Evolutionary conservation across 2,888 invertebrate genomes (phyloP).

Genomic region (Tiliacea aurago): DNA sequence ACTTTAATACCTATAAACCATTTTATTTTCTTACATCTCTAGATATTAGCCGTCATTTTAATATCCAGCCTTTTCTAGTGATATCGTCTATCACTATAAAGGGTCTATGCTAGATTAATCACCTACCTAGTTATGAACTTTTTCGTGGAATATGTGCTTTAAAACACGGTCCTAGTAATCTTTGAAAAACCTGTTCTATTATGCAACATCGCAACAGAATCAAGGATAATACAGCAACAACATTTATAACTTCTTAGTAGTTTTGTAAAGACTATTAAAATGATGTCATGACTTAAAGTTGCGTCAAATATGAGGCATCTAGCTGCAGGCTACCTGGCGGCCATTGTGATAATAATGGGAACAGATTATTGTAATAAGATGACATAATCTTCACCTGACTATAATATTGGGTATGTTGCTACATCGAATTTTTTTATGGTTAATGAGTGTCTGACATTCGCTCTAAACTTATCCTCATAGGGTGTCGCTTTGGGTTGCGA

Average conservation of each 20-base stretch:
- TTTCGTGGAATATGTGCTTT: background rate
- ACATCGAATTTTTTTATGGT: background rate
- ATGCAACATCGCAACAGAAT: slow-evolving; percentile 13
- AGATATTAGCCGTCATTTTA: too few relatives aligned
- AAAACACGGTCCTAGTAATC: background rate
- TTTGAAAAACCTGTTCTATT: slow-evolving; percentile 27
- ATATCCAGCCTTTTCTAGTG: too few relatives aligned
- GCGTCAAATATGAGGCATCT: slow-evolving; percentile 37
- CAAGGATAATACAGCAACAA: slow-evolving; percentile 35
- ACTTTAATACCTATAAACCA: too few relatives aligned
- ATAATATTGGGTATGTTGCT: background rate
- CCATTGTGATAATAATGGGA: slow-evolving; percentile 26
- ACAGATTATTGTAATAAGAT: slow-evolving; percentile 24
- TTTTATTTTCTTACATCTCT: too few relatives aligned
- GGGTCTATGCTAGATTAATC: background rate
- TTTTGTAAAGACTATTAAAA: slow-evolving; percentile 30
- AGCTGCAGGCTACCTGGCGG: slow-evolving; percentile 36
- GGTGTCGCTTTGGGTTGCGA: too few relatives aligned
- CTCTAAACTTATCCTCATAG: background rate
- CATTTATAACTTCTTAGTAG: slow-evolving; percentile 53
- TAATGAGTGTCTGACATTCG: background rate
- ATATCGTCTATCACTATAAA: too few relatives aligned
- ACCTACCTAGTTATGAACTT: background rate
- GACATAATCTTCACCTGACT: slow-evolving; percentile 37
- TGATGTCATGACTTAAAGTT: slow-evolving; percentile 51